Evolutionary conservation across 2,888 invertebrate species (phyloP), one percentile per base, ranked within the genome.

Genomic region (Rhingia campestris): DNA sequence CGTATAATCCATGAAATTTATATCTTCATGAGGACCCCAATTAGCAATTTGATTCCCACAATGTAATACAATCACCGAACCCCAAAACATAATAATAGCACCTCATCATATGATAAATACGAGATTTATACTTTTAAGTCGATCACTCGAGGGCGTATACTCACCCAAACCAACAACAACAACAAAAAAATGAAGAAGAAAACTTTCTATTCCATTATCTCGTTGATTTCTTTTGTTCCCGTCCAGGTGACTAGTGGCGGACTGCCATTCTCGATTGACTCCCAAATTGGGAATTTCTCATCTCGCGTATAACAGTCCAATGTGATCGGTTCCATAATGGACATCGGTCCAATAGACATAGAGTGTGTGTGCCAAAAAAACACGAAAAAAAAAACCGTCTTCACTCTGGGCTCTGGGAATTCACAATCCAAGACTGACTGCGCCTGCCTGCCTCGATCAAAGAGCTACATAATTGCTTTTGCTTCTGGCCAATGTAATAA

Each of bases 401-500:
- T 22, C 53, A 64, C 53, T 79, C 79, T 54, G 45, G 49, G 4
- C 64, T 47, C 41, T 69, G 72, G 66, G 72, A 77, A 72, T 59
- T 67, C 45, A 72, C 54, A 69, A 61, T 63, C 63, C 12, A 33
- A 64, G n/a, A 39, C 39, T 54, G 54, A 39, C 69, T 54, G 72
- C 35, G 41, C 35, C 10, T 22, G 47, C 54, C 37, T 58, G 59
- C 32, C 59, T 59, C 56, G 63, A 64, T 64, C 76, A 76, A 58
- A 58, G 64, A 58, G 64, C 63, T 75, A 74, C 70, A 80, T 84
- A 84, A 84, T 84, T 84, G 84, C 84, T 84, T 81, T 80, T 74
- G 84, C 84, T 84, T 75, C 80, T 84, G 80, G 84, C 74, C 74
- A 84, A 30, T 59, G 80, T 80, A 84, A 84, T 84, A 84, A 84